Base-by-base conservation (phyloP, 2,888 invertebrate species). In the Microdon myrmicae region DNA sequence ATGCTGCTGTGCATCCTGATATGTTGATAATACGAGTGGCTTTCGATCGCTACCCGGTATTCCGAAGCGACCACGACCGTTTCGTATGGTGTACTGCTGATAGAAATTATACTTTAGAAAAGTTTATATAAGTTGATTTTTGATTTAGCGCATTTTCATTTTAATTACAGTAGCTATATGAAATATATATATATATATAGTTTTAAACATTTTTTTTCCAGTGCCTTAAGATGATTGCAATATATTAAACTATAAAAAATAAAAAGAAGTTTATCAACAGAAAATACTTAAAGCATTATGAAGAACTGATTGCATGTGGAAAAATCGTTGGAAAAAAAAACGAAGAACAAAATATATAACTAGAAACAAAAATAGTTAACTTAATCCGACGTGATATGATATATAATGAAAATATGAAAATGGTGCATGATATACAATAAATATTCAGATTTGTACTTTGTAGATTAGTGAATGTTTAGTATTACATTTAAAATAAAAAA, bases 1-100 rank as follows among this genome's bases (percentile, higher is more conserved):
- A 81, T 95, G 94, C 83, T 94, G 94, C 81, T 92, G 92, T 71
- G 92, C 93, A 80, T 93, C 96, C 81, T 95, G 86, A 83, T 95
- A 95, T 70, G 95, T 95, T 74, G 94, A 94, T 70, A 95, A 85
- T 69, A 96, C 95, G 75, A 96, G 85, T 35, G 96, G 96, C 79
- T 95, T 95, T 69, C 94, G 87, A 81, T 96, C 96, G 48, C 90
- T 90, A 58, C 90, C 90, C 45, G 91, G 90, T 59, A 90, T 89
- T 67, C 85, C 86, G 76, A 92, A 89, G 60, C 86, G 82, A 60
- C 89, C 84, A 68, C 92, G 85, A 67, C 91, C 92, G 78, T 92
- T 93, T 72, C 92, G 86, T 79, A 93, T 83, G 71, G 93, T 89
- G 84, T 94, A 92, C 83, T 94, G 72, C 67, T 68, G 66, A 68